phyloP scores from a whole-genome alignment of 1,140 invertebrate genomes.

The Augochlora pura region DNA sequence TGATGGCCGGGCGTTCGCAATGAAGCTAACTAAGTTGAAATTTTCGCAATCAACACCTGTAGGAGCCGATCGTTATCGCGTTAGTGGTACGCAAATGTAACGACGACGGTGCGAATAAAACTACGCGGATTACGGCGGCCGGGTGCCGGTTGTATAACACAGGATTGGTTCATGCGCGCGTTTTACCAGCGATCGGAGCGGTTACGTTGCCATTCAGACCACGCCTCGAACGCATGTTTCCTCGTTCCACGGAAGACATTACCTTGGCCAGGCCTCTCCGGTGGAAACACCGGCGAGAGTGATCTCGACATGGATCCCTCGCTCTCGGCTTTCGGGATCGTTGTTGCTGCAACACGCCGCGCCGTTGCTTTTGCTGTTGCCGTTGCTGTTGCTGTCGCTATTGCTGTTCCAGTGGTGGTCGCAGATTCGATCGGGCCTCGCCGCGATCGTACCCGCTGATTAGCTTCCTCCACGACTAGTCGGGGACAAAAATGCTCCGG shows the following conservation, averaged over 20 bases:
- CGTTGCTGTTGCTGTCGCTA: neutral
- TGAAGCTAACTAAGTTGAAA: constrained; percentile 21
- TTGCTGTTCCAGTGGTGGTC: neutral
- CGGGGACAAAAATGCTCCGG: neutral
- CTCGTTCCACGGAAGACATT: constrained; percentile 74
- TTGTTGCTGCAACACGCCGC: neutral
- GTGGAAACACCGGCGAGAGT: constrained; percentile 1
- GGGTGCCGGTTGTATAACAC: constrained; percentile 60
- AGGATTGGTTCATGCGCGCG: constrained; percentile 25
- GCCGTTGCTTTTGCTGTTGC: neutral
- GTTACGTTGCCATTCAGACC: constrained; percentile 64
- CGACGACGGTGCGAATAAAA: constrained; percentile 8
- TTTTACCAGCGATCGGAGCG: constrained; percentile 53
- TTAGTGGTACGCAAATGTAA: constrained; percentile 26
- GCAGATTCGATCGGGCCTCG: neutral
- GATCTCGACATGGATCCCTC: constrained; percentile 28
- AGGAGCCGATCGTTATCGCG: constrained; percentile 41
- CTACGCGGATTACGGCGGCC: neutral
- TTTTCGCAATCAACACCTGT: constrained; percentile 47
- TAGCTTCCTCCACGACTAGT: neutral
- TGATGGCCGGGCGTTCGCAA: neutral
- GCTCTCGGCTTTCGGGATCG: neutral
- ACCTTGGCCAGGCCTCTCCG: constrained; percentile 16
- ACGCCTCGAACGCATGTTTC: constrained; percentile 72
- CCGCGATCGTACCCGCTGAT: constrained; percentile 8